phyloP scores from a whole-genome alignment of 2,113 vertebrate genomes.

The Tachuris rubrigastra region DNA sequence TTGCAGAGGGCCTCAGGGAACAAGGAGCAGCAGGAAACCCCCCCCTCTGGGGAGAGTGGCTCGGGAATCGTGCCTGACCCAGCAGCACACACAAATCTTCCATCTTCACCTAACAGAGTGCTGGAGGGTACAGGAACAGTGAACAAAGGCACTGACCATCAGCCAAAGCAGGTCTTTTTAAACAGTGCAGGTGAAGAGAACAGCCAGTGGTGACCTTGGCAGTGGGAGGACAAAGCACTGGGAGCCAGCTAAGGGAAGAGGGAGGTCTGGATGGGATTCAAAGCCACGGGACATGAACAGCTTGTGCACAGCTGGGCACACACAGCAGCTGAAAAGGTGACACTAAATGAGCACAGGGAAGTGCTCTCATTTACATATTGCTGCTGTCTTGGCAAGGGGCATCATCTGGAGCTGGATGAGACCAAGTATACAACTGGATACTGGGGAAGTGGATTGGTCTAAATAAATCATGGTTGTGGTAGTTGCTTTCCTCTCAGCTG shows the following conservation, averaged over 20 bases:
- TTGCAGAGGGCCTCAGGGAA: not conserved
- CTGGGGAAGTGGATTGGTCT: not conserved
- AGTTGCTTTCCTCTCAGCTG: not conserved
- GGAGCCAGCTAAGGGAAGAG: not conserved
- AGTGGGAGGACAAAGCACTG: not conserved
- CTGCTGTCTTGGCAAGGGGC: not conserved
- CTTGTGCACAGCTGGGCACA: not conserved
- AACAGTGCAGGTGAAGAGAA: not conserved
- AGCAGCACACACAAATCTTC: not conserved
- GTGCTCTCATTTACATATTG: not conserved
- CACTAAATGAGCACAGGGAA: not conserved
- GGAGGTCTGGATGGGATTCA: not conserved
- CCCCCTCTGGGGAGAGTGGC: rapidly evolving
- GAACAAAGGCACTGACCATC: not conserved
- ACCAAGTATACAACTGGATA: not conserved
- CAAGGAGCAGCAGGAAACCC: not conserved
- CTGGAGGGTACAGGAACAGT: not conserved
- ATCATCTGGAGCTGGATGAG: not conserved
- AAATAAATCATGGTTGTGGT: not conserved
- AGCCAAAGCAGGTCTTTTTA: not conserved
- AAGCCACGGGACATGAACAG: not conserved
- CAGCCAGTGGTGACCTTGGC: not conserved
- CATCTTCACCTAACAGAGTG: not conserved
- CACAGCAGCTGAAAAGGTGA: not conserved
- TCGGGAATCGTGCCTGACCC: not conserved